Base-by-base conservation (phyloP, 2,113 vertebrate genomes). In the Cichladusa arquata region DNA sequence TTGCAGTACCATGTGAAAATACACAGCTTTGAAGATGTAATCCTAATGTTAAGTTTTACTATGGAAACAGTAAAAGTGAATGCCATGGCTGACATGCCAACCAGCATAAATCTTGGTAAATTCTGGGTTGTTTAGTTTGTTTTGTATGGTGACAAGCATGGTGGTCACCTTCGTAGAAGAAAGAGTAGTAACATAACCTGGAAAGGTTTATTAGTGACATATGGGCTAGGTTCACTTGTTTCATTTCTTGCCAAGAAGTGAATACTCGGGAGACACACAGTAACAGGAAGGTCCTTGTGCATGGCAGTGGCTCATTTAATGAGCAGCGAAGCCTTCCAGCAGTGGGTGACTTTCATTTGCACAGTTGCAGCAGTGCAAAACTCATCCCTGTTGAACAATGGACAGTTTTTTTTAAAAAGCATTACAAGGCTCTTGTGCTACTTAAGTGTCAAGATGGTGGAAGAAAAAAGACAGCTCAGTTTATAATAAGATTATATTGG, bases 261-360 rank as follows among this genome's bases (percentile, higher is more conserved):
- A 51, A 24, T 61, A 26, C 11, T 76, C 0, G 0, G 14, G 36
- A 67, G 53, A 40, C 11, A 14, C 16, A 25, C 11, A 17, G 50
- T 69, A 57, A 34, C 23, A 44, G 48, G 20, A 86, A 53, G 38
- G 40, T 72, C 36, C 25, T 47, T 64, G 24, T 60, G 22, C 0
- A 0, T 40, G 12, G 44, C 56, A 65, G 45, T 9, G 3, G 17
- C 9, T 93, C 28, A 3, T 72, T n/a, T 72, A 65, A 86, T 50
- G 62, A 77, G 40, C 40, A 24, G 26, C 1, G 1, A 26, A 64
- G 23, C 51, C 53, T 79, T 85, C 31, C 53, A 79, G 17, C 42
- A 69, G 73, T 3, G 1, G n/a, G 24, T 74, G 53, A 19, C 61
- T 85, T 79, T 42, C 2, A 25, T 90, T 88, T 61, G 44, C 36